Percentiles rank a stretch among this genome's conserved stretches.
Conservation (phyloP, 2,888 invertebrate genomes). For the Lycaena phlaeas region DNA sequence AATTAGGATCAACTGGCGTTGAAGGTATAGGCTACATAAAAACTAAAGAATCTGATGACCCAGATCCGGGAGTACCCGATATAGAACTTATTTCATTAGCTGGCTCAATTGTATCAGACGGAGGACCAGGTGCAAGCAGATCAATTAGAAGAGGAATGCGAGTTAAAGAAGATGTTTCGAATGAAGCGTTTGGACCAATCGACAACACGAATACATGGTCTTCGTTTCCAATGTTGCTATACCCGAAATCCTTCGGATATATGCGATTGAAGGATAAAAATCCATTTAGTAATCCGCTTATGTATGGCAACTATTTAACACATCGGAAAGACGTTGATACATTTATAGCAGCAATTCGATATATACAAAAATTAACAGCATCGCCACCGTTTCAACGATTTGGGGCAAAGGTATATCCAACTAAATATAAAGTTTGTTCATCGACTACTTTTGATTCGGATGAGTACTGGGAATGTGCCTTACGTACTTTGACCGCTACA, state of each 20-base stretch:
- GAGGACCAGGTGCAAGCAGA: conserved; percentile 48
- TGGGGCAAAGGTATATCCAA: conserved; percentile 66
- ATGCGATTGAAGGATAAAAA: conserved; percentile 79
- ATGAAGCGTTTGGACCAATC: conserved; percentile 69
- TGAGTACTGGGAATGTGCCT: conserved; percentile 80
- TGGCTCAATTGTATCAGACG: conserved; percentile 76
- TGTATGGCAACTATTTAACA: conserved; percentile 86
- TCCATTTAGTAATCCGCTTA: conserved; percentile 82
- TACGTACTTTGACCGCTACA: conserved; percentile 73
- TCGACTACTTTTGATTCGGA: conserved; percentile 66
- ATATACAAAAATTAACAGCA: conserved; percentile 69
- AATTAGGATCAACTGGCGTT: conserved; percentile 73
- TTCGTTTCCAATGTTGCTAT: conserved; percentile 78
- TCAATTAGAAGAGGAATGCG: conserved; percentile 69
- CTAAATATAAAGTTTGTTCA: conserved; percentile 67
- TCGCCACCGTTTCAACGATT: conserved; percentile 74
- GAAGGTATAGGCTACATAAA: conserved; percentile 79
- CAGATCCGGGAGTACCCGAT: conserved; percentile 74
- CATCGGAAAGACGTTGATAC: conserved; percentile 75
- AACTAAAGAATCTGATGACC: conserved; percentile 68
- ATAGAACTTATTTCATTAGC: conserved; percentile 77
- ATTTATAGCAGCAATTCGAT: conserved; percentile 75
- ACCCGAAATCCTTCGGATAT: conserved; percentile 82
- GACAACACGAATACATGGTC: conserved; percentile 73
- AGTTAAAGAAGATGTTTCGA: conserved; percentile 67